phyloP scores from a whole-genome alignment of 2,888 invertebrate species.

The Psococerastis gibbosa region DNA sequence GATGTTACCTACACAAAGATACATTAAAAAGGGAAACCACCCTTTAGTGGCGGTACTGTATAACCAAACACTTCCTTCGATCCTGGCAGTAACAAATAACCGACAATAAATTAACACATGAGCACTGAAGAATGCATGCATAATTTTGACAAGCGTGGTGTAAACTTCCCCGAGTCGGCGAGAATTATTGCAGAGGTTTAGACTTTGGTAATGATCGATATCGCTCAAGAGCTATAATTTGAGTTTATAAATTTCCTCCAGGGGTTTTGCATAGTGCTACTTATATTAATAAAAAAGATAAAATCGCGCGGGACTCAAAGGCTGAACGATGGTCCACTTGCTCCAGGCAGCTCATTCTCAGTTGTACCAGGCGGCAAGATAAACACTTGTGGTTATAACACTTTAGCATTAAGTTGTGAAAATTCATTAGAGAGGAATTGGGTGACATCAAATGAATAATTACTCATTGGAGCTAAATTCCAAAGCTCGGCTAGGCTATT shows the following conservation, averaged over 20 bases:
- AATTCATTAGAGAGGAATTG: no score
- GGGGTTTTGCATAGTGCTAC: neutral
- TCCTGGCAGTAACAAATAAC: constrained; percentile 4
- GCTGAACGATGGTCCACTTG: no score
- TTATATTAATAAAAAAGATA: neutral
- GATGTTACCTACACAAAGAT: no score
- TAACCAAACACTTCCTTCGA: neutral
- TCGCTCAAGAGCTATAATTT: constrained; percentile 6
- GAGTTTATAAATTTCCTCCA: constrained; percentile 3
- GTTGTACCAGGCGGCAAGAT: no score
- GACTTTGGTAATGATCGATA: constrained; percentile 8
- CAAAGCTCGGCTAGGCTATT: no score
- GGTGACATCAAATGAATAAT: no score
- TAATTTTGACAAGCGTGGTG: constrained; percentile 8
- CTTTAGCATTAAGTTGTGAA: no score
- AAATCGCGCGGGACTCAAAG: neutral
- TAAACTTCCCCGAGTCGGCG: neutral
- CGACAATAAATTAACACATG: neutral
- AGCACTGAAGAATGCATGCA: constrained; percentile 5
- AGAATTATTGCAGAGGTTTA: constrained; percentile 1
- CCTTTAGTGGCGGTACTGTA: no score
- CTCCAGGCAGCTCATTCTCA: no score
- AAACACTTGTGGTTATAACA: no score
- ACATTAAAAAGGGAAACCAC: no score
- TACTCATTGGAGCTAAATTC: no score